phyloP scores from a whole-genome alignment of 2,113 vertebrate species.

The Petromus typicus region DNA sequence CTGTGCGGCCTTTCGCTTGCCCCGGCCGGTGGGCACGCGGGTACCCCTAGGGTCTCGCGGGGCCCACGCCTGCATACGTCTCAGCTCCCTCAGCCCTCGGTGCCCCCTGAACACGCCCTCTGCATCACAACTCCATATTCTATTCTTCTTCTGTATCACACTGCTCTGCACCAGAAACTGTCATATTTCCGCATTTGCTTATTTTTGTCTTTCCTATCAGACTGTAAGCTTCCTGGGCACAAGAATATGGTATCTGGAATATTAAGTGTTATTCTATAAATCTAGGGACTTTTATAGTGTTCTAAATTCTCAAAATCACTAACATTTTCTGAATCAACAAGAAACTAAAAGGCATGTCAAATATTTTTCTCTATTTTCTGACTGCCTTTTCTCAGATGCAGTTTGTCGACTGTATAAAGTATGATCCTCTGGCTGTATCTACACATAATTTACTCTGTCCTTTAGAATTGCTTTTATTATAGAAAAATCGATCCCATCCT shows the following conservation, averaged over 20 bases:
- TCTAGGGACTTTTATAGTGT: conserved; percentile 27
- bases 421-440: not conserved
- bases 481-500: conserved; percentile 27
- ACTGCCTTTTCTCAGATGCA: not conserved
- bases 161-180: not conserved
- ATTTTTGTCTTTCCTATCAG: not conserved
- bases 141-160: not conserved
- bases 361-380: not conserved
- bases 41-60: not conserved
- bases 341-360: conserved; percentile 30
- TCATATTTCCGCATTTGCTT: conserved; percentile 16
- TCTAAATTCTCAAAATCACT: conserved; percentile 39
- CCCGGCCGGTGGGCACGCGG: not conserved
- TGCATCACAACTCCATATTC: not conserved
- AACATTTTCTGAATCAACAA: conserved; percentile 24
- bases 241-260: not conserved
- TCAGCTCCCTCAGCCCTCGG: not conserved
- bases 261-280: not conserved
- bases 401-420: not conserved
- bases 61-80: not conserved
- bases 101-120: not conserved
- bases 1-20: not conserved
- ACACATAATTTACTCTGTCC: not conserved
- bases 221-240: not conserved
- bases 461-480: not conserved